Evolutionary conservation across 2,797 vertebrate genomes (phyloP), one percentile per base, ranked within the genome.

Genomic region (Poeciliopsis gracilis): DNA sequence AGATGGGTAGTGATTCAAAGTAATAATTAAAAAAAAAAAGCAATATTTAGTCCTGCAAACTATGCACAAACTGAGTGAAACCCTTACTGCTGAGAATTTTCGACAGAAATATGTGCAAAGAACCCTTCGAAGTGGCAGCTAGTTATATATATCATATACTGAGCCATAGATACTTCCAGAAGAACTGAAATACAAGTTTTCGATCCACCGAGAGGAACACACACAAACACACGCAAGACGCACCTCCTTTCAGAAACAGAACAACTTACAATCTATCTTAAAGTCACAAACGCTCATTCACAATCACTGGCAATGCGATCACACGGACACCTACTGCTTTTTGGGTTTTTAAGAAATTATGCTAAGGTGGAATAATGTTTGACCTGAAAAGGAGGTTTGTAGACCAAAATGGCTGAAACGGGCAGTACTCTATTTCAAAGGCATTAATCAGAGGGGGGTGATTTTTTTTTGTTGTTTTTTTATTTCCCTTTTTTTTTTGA

Each of bases 31-130:
- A 81, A 84, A 1, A 1, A 86, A 72, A 57, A 87, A 87, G 88
- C 49, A 77, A 82, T 61, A 78, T 80, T 84, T 73, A 84, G 71
- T 84, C 57, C 77, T 80, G 88, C 80, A 84, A 88, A 92, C 93
- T 91, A 96, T 93, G 94, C 95, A 95, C 93, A 86, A 93, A 76
- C 89, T 82, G 92, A 95, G 92, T 94, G 86, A 92, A 94, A 95
- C 90, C 90, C 85, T 89, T 71, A 59, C 18, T 88, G 93, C 93
- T 94, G 94, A 96, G 93, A 93, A 94, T 93, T 93, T 93, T 87
- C 53, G 88, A 94, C 92, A 92, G 74, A 92, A 93, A 92, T 75
- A 78, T 89, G 88, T 85, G 71, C 86, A 76, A 63, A 76, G 79
- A 92, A 90, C 89, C 90, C 76, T 78, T 90, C 78, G 80, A 81